These are phyloP conservation scores for Amiota communis DNA, from an alignment of 2,888 invertebrate species.

Conservation along the genomic window DNA sequence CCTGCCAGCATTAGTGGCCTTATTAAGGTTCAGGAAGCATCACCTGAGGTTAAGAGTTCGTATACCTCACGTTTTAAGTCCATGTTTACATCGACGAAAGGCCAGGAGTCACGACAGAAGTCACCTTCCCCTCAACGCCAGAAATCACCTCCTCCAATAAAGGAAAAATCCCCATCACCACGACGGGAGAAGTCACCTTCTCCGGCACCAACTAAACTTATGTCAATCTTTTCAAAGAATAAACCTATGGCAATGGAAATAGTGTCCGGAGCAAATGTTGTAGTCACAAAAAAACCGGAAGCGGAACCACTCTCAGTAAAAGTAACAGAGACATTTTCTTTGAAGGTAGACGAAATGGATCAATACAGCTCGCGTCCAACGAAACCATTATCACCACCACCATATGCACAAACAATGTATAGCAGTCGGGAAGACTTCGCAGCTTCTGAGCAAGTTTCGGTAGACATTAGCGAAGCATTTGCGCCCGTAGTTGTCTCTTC, in stretches of 20 bases:
- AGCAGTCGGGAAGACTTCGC: conserved; percentile 66
- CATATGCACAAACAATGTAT: conserved; percentile 58
- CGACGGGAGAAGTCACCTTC: conserved; percentile 54
- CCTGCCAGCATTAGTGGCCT: conserved; percentile 32
- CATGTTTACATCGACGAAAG: conserved; percentile 55
- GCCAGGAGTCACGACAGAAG: conserved; percentile 39
- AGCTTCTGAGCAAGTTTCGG: conserved; percentile 54
- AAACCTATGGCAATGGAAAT: conserved; percentile 61
- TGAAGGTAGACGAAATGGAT: conserved; percentile 73
- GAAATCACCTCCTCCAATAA: conserved; percentile 45
- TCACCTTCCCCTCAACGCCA: conserved; percentile 54
- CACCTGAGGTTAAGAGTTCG: conserved; percentile 61
- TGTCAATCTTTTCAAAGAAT: conserved; percentile 57
- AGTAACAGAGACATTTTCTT: conserved; percentile 70
- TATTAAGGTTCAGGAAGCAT: conserved; percentile 48
- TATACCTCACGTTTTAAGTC: conserved; percentile 68
- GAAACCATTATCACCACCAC: conserved; percentile 49
- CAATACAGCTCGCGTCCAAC: conserved; percentile 65
- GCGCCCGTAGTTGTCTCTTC: conserved; percentile 62
- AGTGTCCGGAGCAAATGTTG: conserved; percentile 53
- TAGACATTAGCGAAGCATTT: conserved; percentile 63
- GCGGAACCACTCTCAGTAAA: conserved; percentile 64
- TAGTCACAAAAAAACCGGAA: conserved; percentile 57
- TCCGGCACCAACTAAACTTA: conserved; percentile 50
- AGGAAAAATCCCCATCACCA: conserved; percentile 29